phyloP scores from a whole-genome alignment of 2,888 invertebrate genomes.

The Lepidochrysops patricia region DNA sequence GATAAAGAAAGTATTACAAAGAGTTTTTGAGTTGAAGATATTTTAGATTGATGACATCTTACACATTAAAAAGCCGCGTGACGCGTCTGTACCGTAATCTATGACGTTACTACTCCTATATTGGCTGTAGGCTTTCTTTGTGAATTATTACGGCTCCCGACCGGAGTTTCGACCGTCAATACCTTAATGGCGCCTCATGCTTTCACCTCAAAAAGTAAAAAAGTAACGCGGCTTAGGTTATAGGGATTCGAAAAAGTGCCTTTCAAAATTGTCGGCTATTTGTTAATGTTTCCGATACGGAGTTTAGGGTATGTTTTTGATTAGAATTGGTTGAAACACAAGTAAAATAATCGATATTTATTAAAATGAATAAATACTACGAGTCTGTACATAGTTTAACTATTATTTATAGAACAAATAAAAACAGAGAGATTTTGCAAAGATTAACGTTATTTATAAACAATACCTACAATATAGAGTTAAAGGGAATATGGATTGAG shows the following conservation, averaged over 20 bases:
- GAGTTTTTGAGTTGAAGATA: background rate
- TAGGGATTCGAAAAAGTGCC: slow-evolving; percentile 22
- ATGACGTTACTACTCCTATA: slow-evolving; percentile 23
- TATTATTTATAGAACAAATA: background rate
- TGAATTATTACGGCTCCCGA: slow-evolving; percentile 65
- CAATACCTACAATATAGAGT: background rate
- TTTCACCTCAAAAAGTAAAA: slow-evolving; percentile 55
- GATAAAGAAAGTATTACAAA: no score
- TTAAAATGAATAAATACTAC: no score
- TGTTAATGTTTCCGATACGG: slow-evolving; percentile 1
- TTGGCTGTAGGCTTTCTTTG: slow-evolving; percentile 52
- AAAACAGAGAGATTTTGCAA: no score
- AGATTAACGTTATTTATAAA: no score
- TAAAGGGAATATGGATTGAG: background rate
- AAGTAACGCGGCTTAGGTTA: slow-evolving; percentile 36
- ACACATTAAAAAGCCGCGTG: background rate
- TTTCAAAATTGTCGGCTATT: slow-evolving; percentile 17
- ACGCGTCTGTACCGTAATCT: slow-evolving; percentile 7
- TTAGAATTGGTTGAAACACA: background rate
- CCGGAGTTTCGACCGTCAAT: slow-evolving; percentile 49
- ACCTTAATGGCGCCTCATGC: slow-evolving; percentile 57
- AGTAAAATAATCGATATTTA: no score
- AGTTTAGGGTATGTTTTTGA: background rate
- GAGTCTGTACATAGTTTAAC: no score
- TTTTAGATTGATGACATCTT: no score